Evolutionary conservation across 2,113 vertebrate species (phyloP).

Genomic region (Prolemur simus): DNA sequence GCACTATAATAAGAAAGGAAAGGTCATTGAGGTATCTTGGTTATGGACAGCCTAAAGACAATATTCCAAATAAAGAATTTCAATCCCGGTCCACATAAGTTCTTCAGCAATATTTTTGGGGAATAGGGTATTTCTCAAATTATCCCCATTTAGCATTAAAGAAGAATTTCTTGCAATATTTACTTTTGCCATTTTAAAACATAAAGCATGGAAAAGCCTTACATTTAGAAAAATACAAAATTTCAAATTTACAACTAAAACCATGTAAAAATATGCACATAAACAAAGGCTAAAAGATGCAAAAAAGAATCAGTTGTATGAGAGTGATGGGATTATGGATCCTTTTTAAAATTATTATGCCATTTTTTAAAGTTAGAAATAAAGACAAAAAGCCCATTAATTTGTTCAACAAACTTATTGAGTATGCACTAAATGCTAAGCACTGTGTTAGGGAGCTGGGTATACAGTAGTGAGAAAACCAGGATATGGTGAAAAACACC

Average conservation of each 20-base stretch:
- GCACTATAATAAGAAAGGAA: background rate
- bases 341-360: background rate
- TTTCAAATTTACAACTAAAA: slow-evolving; percentile 18
- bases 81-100: background rate
- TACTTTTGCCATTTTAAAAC: slow-evolving; percentile 24
- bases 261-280: background rate
- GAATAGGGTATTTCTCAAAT: background rate
- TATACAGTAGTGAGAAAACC: background rate
- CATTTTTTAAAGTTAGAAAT: slow-evolving; percentile 14
- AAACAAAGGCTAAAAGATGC: background rate
- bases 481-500: background rate
- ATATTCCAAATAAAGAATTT: slow-evolving; percentile 5
- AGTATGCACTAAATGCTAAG: background rate
- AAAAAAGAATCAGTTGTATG: background rate
- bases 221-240: background rate
- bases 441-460: background rate
- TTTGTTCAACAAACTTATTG: background rate
- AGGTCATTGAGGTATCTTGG: background rate
- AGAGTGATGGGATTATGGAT: background rate
- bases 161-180: slow-evolving; percentile 15
- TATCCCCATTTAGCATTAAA: background rate
- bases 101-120: slow-evolving; percentile 16
- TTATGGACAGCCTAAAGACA: background rate
- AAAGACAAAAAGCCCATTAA: background rate
- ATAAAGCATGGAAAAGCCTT: background rate